Conservation (phyloP, 2,113 vertebrate species). For the Egretta garzetta region DNA sequence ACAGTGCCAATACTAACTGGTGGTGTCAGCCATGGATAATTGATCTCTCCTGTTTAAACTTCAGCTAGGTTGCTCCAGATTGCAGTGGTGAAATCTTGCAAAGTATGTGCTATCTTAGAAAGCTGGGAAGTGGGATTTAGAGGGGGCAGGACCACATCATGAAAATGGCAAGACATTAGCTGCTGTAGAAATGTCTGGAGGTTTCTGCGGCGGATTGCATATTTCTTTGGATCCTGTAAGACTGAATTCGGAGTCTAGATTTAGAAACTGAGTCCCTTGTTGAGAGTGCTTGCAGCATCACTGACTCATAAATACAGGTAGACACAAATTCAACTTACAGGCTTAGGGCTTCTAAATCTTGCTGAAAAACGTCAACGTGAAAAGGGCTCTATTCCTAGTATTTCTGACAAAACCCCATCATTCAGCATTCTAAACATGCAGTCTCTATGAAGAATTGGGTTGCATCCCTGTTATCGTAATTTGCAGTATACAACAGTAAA, state of each 20-base stretch:
- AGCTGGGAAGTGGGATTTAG: neutral
- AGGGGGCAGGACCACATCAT: neutral
- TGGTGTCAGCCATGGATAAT: neutral
- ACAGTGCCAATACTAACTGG: neutral
- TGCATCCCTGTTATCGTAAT: neutral
- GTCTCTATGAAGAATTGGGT: neutral
- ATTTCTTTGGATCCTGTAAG: neutral
- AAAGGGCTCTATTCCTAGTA: neutral
- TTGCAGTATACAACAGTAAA: neutral
- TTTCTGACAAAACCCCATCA: fast-evolving
- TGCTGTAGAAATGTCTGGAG: neutral
- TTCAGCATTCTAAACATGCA: neutral
- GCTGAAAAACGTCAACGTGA: neutral
- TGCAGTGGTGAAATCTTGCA: neutral
- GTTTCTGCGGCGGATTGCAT: neutral
- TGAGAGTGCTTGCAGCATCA: neutral
- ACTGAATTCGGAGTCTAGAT: neutral
- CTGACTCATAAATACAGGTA: neutral
- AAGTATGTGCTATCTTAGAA: neutral
- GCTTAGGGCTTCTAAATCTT: neutral
- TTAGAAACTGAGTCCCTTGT: neutral
- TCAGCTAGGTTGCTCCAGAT: neutral
- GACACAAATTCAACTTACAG: neutral
- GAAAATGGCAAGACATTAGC: neutral
- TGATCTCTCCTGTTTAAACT: neutral